phyloP scores from a whole-genome alignment of 2,888 invertebrate genomes.

The Xestia xanthographa region DNA sequence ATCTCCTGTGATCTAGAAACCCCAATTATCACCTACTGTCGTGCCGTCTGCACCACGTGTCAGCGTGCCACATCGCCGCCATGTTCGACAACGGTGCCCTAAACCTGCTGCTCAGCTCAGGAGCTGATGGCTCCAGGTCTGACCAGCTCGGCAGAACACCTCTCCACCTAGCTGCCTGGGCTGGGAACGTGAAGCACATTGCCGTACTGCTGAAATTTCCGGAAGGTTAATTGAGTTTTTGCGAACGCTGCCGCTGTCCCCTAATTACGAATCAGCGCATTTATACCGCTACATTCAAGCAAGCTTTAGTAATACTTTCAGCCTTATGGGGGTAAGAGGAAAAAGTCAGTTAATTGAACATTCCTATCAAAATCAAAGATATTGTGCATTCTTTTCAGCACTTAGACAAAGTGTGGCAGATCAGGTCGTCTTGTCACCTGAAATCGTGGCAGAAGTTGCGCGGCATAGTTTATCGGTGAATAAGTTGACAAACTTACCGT shows the following conservation, averaged over 20 bases:
- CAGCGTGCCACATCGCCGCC: constrained; percentile 77
- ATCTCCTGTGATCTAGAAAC: too few species aligned
- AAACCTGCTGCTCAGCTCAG: constrained; percentile 71
- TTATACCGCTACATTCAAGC: too few species aligned
- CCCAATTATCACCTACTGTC: too few species aligned
- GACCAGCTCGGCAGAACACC: constrained; percentile 80
- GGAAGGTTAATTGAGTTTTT: constrained; percentile 55
- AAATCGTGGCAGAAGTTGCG: constrained; percentile 46
- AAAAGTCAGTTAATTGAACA: too few species aligned
- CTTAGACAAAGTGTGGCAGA: constrained; percentile 12
- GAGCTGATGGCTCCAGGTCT: constrained; percentile 70
- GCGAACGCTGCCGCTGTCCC: too few species aligned
- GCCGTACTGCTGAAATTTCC: constrained; percentile 68
- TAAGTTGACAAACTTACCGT: constrained; percentile 49
- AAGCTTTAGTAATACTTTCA: too few species aligned
- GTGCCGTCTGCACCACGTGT: constrained; percentile 65
- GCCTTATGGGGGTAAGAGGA: too few species aligned
- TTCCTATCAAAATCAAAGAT: background rate
- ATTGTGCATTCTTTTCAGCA: constrained; percentile 24
- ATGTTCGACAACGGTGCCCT: constrained; percentile 74
- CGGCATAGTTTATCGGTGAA: constrained; percentile 20
- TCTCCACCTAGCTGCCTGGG: constrained; percentile 80
- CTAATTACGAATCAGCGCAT: too few species aligned
- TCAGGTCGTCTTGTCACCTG: constrained; percentile 1
- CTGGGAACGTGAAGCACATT: constrained; percentile 74